phyloP scores from a whole-genome alignment of 2,888 invertebrate genomes.

The Kuschelorhynchus macadamiae region DNA sequence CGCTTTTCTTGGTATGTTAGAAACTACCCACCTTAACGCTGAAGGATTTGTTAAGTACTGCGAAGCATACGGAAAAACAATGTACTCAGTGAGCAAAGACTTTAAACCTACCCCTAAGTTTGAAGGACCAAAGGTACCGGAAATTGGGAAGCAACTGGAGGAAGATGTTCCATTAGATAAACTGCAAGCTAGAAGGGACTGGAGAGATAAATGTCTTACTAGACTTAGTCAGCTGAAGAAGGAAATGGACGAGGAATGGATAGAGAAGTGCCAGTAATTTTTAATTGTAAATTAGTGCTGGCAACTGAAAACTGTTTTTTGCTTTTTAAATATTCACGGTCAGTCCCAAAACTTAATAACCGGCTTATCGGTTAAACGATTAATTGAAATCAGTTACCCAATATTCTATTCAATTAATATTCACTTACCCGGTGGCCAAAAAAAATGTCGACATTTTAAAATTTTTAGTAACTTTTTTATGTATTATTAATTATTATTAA shows the following conservation, averaged over 20 bases:
- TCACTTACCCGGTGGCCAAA: too few species aligned
- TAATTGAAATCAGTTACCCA: too few species aligned
- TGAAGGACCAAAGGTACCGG: slow-evolving; percentile 76
- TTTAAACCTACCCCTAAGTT: slow-evolving; percentile 84
- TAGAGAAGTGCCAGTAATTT: slow-evolving; percentile 27
- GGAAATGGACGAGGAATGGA: slow-evolving; percentile 71
- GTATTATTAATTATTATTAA: too few species aligned
- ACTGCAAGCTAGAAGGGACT: slow-evolving; percentile 80
- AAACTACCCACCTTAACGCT: slow-evolving; percentile 95
- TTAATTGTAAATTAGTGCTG: too few species aligned
- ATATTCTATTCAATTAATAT: too few species aligned
- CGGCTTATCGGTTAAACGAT: too few species aligned
- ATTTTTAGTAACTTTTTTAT: too few species aligned
- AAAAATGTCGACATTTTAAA: too few species aligned
- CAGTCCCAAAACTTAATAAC: too few species aligned
- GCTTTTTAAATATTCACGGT: too few species aligned
- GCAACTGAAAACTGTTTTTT: too few species aligned
- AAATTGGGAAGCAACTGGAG: slow-evolving; percentile 81
- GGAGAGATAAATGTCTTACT: slow-evolving; percentile 88
- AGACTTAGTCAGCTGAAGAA: slow-evolving; percentile 85
- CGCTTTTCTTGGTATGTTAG: slow-evolving; percentile 94
- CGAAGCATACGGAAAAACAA: slow-evolving; percentile 74
- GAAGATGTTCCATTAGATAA: slow-evolving; percentile 81
- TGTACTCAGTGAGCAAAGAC: slow-evolving; percentile 77
- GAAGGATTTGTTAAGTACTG: slow-evolving; percentile 83